Base-by-base conservation (phyloP, 2,888 invertebrate genomes). In the Poecilobothrus nobilitatus region DNA sequence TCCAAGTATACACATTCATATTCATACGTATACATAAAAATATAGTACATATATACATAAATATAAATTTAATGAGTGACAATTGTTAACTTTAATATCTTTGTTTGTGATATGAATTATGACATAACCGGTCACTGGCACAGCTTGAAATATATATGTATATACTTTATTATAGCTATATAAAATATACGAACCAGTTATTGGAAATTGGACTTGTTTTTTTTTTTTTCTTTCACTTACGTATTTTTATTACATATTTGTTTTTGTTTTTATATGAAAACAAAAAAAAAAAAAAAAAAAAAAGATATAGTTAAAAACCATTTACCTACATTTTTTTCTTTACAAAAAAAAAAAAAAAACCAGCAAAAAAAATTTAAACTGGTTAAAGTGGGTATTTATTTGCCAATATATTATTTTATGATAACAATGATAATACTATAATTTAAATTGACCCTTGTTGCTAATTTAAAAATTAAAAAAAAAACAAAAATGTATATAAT, bases 101-200 rank as follows among this genome's bases (percentile, higher is more conserved):
- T 37, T 10, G 37, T 37, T 10, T 37, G 1, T 37, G 2, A 7
- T 37, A 37, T 37, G 2, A 53, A 53, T 53, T 53, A 53, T 53
- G 53, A 53, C 18, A 53, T 53, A 53, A 53, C 53, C 53, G 53
- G 53, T 53, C 53, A 53, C 18, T 53, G 53, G 53, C 53, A 53
- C 53, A 5, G n/a, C 15, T 53, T 53, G 27, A 5, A 27, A 4
- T 27, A 27, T 27, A 27, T n/a, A n/a, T n/a, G n/a, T n/a, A 27
- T 27, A 27, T 27, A 27, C 5, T 27, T 27, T 27, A 27, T 27
- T 27, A n/a, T n/a, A n/a, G n/a, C n/a, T n/a, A 15, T 9, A 9
- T 53, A 53, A 2, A 15, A 2, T 6, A 18, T 53, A 53, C 53
- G 53, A 27, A 37, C 37, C 53, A 53, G n/a, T 6, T 53, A 53